phyloP scores from a whole-genome alignment of 2,113 vertebrate genomes.

The Podarcis raffonei region DNA sequence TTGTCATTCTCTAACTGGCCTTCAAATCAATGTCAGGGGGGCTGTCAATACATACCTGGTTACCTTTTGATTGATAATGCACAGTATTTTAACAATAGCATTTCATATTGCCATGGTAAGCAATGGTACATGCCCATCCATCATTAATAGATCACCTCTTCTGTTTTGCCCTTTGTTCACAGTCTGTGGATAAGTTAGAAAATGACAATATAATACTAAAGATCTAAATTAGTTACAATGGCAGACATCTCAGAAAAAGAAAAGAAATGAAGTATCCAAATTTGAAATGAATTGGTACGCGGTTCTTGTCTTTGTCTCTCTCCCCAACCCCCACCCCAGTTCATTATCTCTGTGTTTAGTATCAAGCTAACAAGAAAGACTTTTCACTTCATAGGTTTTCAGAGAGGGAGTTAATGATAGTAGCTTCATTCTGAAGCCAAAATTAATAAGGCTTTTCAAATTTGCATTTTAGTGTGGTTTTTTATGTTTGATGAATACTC shows the following conservation, averaged over 20 bases:
- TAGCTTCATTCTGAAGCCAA: slow-evolving; percentile 16
- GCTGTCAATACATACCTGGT: not conserved
- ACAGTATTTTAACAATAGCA: accelerated
- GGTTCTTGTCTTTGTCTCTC: not conserved
- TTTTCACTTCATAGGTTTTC: slow-evolving; percentile 28
- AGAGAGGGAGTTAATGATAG: slow-evolving; percentile 14
- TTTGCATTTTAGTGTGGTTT: slow-evolving; percentile 8
- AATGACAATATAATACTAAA: not conserved
- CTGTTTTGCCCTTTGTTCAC: not conserved
- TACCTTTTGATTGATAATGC: accelerated
- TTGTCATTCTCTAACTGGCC: not conserved
- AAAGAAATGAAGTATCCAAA: not conserved
- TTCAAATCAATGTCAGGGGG: not conserved
- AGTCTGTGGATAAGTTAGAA: not conserved
- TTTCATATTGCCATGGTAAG: not conserved
- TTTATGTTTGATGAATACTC: slow-evolving; percentile 2
- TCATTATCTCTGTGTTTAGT: slow-evolving; percentile 24
- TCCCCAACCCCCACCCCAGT: not conserved
- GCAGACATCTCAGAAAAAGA: not conserved
- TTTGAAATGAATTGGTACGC: not conserved
- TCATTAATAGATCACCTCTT: not conserved
- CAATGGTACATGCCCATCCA: slow-evolving; percentile 17
- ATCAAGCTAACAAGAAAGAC: slow-evolving; percentile 41
- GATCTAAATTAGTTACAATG: not conserved
- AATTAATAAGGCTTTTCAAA: slow-evolving; percentile 22